Evolutionary conservation across 1,140 invertebrate genomes (phyloP).

Genomic region (Pachyrhynchus sulphureomaculatus): DNA sequence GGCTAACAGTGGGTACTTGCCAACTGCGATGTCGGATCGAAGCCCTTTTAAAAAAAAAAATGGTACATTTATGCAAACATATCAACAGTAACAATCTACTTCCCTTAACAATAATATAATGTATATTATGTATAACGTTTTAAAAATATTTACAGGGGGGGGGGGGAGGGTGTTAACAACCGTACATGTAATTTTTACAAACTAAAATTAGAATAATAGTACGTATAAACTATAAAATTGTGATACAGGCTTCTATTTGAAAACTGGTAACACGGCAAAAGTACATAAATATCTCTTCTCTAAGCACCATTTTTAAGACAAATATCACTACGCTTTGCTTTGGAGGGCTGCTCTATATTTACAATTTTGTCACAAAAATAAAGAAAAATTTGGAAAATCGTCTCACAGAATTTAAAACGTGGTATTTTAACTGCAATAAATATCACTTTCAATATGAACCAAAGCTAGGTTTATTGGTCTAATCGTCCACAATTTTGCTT

Average conservation of each 20-base stretch:
- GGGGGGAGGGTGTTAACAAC: constrained; percentile 13
- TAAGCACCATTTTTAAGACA: constrained; percentile 31
- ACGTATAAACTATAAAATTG: constrained; percentile 32
- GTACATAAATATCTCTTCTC: constrained; percentile 1
- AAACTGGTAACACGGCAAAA: constrained; percentile 16
- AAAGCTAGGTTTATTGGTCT: no score
- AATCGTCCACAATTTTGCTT: no score
- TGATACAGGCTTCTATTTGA: constrained; percentile 22
- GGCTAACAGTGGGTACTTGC: background rate
- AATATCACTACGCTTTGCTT: constrained; percentile 31
- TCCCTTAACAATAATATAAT: constrained; percentile 24
- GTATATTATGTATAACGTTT: constrained; percentile 15
- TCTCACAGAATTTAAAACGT: no score
- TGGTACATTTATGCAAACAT: constrained; percentile 35
- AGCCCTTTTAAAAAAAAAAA: constrained; percentile 4
- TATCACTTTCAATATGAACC: no score
- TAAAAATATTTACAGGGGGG: constrained; percentile 19
- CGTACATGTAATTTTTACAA: constrained; percentile 18
- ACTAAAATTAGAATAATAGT: constrained; percentile 11
- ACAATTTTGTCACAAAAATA: constrained; percentile 1
- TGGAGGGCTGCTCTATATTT: constrained; percentile 23
- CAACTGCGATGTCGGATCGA: background rate
- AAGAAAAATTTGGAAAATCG: no score
- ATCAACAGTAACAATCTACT: constrained; percentile 36
- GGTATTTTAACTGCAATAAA: no score